These are phyloP conservation scores for Apostichopus leukothele DNA, from an alignment of 53 echinoderm and acorn worm genomes.

Conservation along the genomic window DNA sequence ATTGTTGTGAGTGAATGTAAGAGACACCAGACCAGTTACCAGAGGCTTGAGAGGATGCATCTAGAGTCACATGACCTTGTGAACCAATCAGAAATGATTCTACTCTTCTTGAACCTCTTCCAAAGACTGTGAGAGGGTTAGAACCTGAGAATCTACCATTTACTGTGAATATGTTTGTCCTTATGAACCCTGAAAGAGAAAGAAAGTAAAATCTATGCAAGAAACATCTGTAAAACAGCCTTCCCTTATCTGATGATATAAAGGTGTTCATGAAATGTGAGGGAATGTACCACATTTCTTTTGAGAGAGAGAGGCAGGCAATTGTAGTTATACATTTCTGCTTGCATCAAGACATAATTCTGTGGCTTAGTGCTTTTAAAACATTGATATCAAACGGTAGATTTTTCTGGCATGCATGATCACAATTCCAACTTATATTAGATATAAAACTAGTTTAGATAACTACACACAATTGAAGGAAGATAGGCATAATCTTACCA, in stretches of 20 bases:
- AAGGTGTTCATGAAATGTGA: too few relatives aligned
- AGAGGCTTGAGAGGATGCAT: background rate
- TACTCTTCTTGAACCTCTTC: background rate
- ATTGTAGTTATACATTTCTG: too few relatives aligned
- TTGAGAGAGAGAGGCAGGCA: too few relatives aligned
- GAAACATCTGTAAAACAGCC: too few relatives aligned
- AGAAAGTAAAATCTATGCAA: background rate
- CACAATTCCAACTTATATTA: too few relatives aligned
- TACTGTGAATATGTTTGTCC: background rate
- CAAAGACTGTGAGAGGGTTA: background rate
- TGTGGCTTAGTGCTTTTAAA: too few relatives aligned
- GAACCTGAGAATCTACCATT: background rate
- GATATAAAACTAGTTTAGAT: too few relatives aligned
- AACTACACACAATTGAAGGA: background rate
- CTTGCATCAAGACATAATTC: too few relatives aligned
- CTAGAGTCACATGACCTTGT: conserved; percentile 13
- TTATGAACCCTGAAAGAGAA: background rate
- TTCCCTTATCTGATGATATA: too few relatives aligned
- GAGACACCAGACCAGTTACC: conserved; percentile 11
- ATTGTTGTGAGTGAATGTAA: background rate
- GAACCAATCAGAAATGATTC: background rate
- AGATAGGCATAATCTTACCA: background rate
- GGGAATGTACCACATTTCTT: too few relatives aligned
- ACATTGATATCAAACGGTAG: too few relatives aligned
- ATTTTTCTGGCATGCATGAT: too few relatives aligned